Evolutionary conservation across 2,797 vertebrate species (phyloP), one percentile per base, ranked within the genome.

Genomic region (Pteropus rufus): DNA sequence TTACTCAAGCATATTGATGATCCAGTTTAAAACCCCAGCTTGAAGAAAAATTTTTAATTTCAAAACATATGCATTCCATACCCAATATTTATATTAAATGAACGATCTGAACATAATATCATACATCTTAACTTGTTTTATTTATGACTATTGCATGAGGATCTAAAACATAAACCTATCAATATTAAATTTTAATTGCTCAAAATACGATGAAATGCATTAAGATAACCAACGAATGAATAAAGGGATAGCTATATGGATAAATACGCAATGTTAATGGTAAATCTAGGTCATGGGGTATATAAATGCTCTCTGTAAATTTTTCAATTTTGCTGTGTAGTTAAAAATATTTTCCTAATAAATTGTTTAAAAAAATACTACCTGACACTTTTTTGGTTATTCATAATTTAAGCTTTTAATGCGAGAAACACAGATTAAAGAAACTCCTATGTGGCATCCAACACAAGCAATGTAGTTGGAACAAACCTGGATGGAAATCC

Each of bases 21-120:
- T 3, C 5, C 14, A 49, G 34, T 69, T 96, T 77, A 92, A 91
- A 93, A 62, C 36, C 46, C 0, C 31, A 92, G 84, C 62, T 83
- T 89, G 21, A 96, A 93, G 23, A 93, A 94, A 44, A 81, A 90
- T 39, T 93, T 92, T 80, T 73, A 95, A 94, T 90, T 93, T 79
- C 36, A 93, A 94, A 88, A 85, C 26, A 26, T 5, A 24, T 60
- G 41, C 18, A 97, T 65, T 90, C 70, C 24, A 92, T 49, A 84
- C 10, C 7, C 64, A 93, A 69, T 72, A 92, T 87, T 91, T 95
- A 64, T 26, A 79, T 29, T 90, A 92, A 95, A 39, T 64, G 2
- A 96, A 80, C 34, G 73, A 93, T 56, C 49, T 82, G 24, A 10
- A 85, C 64, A 81, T 54, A 94, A 26, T 58, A 84, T 52, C 15